Evolutionary conservation across 1,140 invertebrate genomes (phyloP).

Genomic region (Tetraneura akinire): DNA sequence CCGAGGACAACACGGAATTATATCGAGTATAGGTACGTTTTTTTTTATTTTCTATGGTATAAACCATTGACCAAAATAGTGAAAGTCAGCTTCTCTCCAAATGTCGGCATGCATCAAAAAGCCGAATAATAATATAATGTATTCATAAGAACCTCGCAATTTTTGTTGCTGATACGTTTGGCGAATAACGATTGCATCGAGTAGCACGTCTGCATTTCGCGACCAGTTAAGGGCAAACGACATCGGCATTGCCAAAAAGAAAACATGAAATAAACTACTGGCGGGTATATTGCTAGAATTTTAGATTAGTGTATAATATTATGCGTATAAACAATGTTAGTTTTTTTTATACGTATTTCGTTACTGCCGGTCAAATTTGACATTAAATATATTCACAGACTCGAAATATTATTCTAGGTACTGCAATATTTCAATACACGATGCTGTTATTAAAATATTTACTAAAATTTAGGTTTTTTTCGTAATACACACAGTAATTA

Average conservation of each 20-base stretch:
- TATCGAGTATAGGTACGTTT: background rate
- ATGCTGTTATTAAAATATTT: too few species aligned
- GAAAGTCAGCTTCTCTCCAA: slow-evolving; percentile 13
- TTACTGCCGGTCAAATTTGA: too few species aligned
- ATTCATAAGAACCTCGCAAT: too few species aligned
- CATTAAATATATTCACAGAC: too few species aligned
- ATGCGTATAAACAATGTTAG: too few species aligned
- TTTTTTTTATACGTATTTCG: too few species aligned
- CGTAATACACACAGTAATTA: too few species aligned
- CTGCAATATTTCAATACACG: too few species aligned
- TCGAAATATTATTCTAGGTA: too few species aligned
- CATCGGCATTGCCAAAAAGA: slow-evolving; percentile 11
- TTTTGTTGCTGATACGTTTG: background rate
- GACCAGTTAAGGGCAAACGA: background rate
- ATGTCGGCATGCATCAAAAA: background rate
- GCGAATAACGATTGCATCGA: background rate
- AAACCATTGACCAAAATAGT: background rate
- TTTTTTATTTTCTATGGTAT: too few species aligned
- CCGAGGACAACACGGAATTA: slow-evolving; percentile 17
- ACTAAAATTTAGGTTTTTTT: too few species aligned
- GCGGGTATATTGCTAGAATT: background rate
- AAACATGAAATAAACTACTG: background rate
- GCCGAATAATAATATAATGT: too few species aligned
- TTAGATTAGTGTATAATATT: background rate
- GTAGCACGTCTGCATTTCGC: background rate